Conservation (phyloP, 2,888 invertebrate genomes). For the Eubasilissa splendida region DNA sequence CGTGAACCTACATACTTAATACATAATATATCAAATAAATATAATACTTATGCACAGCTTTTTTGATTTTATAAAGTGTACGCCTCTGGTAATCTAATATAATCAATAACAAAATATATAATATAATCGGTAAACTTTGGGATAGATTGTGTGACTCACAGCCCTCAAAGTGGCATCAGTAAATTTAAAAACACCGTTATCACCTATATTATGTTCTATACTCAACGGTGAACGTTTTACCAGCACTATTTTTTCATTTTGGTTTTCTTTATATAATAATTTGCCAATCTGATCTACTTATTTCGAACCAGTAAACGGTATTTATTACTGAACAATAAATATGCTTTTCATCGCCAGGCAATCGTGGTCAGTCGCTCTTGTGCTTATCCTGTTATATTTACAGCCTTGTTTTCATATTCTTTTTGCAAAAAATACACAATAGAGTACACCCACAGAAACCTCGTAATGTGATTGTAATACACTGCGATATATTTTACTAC, state of each 20-base stretch:
- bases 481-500: not conserved
- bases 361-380: conserved; percentile 11
- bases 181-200: conserved; percentile 2
- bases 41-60: too few species aligned
- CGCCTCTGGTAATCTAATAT: too few species aligned
- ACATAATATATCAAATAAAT: too few species aligned
- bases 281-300: conserved; percentile 34
- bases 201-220: conserved; percentile 9
- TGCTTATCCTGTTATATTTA: conserved; percentile 4
- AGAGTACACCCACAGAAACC: not conserved
- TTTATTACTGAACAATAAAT: conserved; percentile 23
- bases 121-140: too few species aligned
- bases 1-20: too few species aligned
- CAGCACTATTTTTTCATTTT: conserved; percentile 16
- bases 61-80: too few species aligned
- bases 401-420: conserved; percentile 13
- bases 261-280: not conserved
- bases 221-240: conserved; percentile 12
- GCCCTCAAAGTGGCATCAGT: too few species aligned
- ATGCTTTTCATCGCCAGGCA: conserved; percentile 33
- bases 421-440: conserved; percentile 26
- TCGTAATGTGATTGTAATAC: conserved; percentile 19
- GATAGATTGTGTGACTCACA: too few species aligned
- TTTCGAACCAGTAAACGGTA: conserved; percentile 28
- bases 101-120: too few species aligned